Evolutionary conservation across 1,140 invertebrate species (phyloP), one percentile per base, ranked within the genome.

Genomic region (Achroia grisella): DNA sequence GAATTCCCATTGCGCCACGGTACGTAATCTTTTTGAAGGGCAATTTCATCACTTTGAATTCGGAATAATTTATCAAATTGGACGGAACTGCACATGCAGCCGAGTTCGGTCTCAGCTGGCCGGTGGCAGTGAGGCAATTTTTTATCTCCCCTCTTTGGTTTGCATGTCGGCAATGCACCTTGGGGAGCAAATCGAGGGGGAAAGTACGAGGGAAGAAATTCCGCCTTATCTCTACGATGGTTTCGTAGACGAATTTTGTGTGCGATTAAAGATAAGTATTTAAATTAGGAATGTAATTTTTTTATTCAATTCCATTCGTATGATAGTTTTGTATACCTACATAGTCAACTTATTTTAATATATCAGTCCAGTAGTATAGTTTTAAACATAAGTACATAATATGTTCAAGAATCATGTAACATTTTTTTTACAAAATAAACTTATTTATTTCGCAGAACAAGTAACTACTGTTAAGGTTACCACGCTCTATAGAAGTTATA

Each of bases 51-150:
- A 72, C 52, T 48, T 60, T 53, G 55, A 56, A 70, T 71, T 68
- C 48, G 52, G 68, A 64, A 75, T 80, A 77, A 81, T 81, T 78
- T 78, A 78, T 78, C 65, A 76, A 81, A 74, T 74, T 67, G 62
- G 54, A 32, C 40, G 52, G 56, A 50, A 67, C 60, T 77, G 76
- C 76, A 80, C 65, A 75, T 77, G 76, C 66, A 74, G 74, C 60
- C 72, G 74, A 48, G 54, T 46, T 45, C 56, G 55, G 50, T 56
- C 48, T 55, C 62, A 67, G 60, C 56, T 57, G 17, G 17, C 6
- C 17, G 17, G 17, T 23, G 17, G 17, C 17, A 23, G 67, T 54
- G 55, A 56, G 58, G 71, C 49, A 72, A 76, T 80, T 74, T 77
- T 80, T 80, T 77, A 75, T 72, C 63, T 63, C 61, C 62, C 54